phyloP scores from a whole-genome alignment of 2,113 vertebrate species.

The Alaudala cheleensis region DNA sequence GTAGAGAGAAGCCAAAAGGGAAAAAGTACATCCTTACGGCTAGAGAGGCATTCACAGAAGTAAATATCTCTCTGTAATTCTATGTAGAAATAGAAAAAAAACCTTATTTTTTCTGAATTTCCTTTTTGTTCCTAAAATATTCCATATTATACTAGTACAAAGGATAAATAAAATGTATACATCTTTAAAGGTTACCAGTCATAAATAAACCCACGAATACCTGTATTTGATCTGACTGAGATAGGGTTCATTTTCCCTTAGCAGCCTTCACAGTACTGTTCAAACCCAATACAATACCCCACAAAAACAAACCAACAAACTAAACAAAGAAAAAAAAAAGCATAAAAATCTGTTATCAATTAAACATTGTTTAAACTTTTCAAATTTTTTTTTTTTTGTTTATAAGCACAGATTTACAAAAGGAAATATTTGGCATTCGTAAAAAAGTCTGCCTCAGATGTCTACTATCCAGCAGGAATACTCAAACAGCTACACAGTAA shows the following conservation, averaged over 20 bases:
- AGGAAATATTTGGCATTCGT: not conserved
- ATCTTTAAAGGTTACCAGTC: not conserved
- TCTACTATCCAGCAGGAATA: not conserved
- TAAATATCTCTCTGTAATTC: not conserved
- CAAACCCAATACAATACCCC: not conserved
- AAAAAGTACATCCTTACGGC: not conserved
- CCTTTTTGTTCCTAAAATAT: not conserved
- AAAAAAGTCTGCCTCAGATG: not conserved
- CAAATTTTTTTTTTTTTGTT: not conserved
- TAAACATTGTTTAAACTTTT: not conserved
- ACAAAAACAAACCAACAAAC: not conserved
- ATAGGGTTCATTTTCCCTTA: not conserved
- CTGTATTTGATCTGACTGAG: not conserved
- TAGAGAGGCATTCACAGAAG: not conserved
- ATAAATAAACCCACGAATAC: fast-evolving
- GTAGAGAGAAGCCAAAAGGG: not conserved
- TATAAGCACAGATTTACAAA: not conserved
- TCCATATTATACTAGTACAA: not conserved
- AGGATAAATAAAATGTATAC: not conserved
- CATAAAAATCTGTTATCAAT: not conserved
- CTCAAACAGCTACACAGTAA: not conserved
- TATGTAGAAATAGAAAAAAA: not conserved
- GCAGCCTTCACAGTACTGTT: not conserved
- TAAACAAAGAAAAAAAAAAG: not conserved
- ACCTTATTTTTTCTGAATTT: not conserved